Conservation (phyloP, 2,113 vertebrate genomes). For the Platysteira castanea region DNA sequence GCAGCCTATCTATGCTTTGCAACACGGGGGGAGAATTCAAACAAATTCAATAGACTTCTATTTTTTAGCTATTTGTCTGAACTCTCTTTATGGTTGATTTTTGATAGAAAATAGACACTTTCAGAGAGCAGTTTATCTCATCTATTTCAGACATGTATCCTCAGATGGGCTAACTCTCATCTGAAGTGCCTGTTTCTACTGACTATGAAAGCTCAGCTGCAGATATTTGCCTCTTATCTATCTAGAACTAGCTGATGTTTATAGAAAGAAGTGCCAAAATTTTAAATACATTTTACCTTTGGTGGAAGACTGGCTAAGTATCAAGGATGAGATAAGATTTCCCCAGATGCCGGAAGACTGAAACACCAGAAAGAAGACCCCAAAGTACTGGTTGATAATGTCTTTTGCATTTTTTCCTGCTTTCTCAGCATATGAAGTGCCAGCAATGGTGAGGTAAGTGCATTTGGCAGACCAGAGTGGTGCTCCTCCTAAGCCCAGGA, state of each 20-base stretch:
- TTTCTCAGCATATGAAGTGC: constrained; percentile 70
- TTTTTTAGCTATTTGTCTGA: neutral
- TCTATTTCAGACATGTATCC: neutral
- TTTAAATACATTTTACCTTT: constrained; percentile 70
- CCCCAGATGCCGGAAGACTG: constrained; percentile 92
- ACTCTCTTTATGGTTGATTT: neutral
- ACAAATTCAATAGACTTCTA: neutral
- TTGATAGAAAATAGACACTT: neutral
- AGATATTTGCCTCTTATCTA: neutral
- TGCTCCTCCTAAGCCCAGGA: constrained; percentile 90
- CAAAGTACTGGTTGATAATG: constrained; percentile 89
- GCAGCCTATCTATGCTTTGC: neutral
- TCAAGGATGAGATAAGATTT: constrained; percentile 93
- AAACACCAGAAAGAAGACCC: constrained; percentile 92
- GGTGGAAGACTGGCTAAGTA: constrained; percentile 77
- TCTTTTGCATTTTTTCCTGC: constrained; percentile 74
- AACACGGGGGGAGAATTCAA: neutral
- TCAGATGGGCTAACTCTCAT: neutral
- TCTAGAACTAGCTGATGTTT: neutral
- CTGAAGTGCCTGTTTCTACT: neutral
- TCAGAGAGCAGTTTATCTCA: neutral
- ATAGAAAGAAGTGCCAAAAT: neutral
- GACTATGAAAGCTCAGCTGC: neutral
- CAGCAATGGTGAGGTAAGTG: constrained; percentile 86
- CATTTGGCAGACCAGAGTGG: constrained; percentile 94